Evolutionary conservation across 2,113 vertebrate species (phyloP).

Genomic region (Tichodroma muraria): DNA sequence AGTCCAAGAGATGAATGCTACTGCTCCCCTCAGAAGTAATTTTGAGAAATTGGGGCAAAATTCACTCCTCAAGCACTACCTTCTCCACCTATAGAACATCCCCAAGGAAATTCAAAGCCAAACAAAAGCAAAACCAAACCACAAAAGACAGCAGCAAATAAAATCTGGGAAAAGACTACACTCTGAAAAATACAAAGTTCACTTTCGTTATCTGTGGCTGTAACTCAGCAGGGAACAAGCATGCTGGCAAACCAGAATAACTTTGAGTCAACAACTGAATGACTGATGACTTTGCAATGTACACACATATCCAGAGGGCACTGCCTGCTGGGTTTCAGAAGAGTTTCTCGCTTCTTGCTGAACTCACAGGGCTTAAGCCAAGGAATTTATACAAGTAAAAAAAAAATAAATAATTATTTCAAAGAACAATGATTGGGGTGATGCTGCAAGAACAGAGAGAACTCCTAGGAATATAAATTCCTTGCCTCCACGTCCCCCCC

Average conservation of each 20-base stretch:
- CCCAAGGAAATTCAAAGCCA: not conserved
- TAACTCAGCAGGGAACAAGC: not conserved
- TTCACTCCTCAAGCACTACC: not conserved
- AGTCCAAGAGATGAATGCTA: not conserved
- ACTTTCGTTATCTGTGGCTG: not conserved
- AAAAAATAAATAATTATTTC: not conserved
- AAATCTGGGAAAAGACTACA: not conserved
- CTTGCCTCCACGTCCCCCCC: not conserved
- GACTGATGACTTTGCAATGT: not conserved
- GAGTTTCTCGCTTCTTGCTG: not conserved
- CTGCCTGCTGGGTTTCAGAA: not conserved
- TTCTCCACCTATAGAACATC: not conserved
- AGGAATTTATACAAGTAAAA: not conserved
- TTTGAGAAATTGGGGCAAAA: not conserved
- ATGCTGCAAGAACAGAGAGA: not conserved
- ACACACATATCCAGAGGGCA: not conserved
- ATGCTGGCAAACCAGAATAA: not conserved
- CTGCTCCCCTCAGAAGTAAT: not conserved
- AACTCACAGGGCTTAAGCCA: not conserved
- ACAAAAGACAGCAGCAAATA: not conserved
- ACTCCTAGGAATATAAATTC: not conserved
- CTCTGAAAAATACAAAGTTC: not conserved
- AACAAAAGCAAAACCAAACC: not conserved
- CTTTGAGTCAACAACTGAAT: not conserved
- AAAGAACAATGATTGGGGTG: not conserved